phyloP scores from a whole-genome alignment of 1,140 invertebrate genomes.

The Zaprionus kolodkinae region DNA sequence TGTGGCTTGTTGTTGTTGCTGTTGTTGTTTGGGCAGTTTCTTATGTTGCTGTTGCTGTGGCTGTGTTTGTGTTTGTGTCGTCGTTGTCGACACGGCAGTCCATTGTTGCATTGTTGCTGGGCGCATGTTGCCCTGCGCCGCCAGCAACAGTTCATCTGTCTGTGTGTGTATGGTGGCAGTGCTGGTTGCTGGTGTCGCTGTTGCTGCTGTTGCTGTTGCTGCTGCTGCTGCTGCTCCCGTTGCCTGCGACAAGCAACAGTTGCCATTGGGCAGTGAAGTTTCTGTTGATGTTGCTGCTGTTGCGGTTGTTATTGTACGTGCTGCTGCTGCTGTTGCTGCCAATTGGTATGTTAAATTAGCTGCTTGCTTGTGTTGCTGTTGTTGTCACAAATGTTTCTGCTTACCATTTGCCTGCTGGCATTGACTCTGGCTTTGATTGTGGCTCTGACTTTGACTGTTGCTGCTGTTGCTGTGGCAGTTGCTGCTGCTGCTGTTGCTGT shows the following conservation, averaged over 20 bases:
- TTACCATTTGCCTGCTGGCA: conserved; percentile 65
- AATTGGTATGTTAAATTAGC: conserved; percentile 43
- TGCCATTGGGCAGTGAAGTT: conserved; percentile 60
- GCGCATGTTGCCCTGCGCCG: conserved; percentile 14
- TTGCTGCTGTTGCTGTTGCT: conserved; percentile 16
- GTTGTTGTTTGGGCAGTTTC: conserved; percentile 42
- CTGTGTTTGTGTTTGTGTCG: conserved; percentile 56
- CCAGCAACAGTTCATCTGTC: conserved; percentile 64
- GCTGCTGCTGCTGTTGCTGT: conserved; percentile 34
- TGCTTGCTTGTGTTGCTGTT: conserved; percentile 16
- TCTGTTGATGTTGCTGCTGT: conserved; percentile 37
- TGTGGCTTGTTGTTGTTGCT: conserved; percentile 32
- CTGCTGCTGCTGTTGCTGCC: conserved; percentile 43
- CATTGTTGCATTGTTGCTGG: conserved; percentile 68
- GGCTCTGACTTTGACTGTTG: conserved; percentile 17
- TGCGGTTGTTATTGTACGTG: conserved; percentile 18
- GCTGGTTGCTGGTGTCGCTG: conserved; percentile 28
- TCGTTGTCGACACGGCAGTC: conserved; percentile 70
- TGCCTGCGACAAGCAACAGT: conserved; percentile 42
- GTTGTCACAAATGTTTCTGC: conserved; percentile 65
- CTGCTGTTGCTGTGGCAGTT: conserved; percentile 34
- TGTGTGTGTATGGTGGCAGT: conserved; percentile 75
- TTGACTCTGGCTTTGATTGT: conserved; percentile 33
- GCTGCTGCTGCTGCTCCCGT: conserved; percentile 1
- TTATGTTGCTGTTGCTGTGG: conserved; percentile 43